These are phyloP conservation scores for Hydra vulgaris DNA, from an alignment of 30 jellyfish, hydroid and myxozoan genomes.

Conservation along the genomic window DNA sequence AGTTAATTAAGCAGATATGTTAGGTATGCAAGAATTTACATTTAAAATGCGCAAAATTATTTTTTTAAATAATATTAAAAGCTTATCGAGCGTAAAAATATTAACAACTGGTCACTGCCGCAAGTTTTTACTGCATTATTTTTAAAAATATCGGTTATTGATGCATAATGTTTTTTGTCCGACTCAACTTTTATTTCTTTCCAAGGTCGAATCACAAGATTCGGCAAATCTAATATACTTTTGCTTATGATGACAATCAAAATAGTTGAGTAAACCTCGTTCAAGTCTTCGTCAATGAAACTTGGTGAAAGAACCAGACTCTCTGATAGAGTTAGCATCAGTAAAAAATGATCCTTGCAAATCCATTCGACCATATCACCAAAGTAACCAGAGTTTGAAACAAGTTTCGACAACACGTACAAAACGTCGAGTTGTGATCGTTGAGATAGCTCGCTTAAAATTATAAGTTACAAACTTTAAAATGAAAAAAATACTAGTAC, in stretches of 20 bases:
- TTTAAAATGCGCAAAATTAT: too few relatives aligned
- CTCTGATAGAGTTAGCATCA: neutral
- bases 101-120: neutral
- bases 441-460: neutral
- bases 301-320: neutral
- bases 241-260: neutral
- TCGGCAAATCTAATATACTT: neutral
- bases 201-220: neutral
- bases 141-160: neutral
- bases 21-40: too few relatives aligned
- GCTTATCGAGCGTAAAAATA: neutral
- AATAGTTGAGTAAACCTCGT: neutral
- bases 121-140: neutral
- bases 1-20: too few relatives aligned
- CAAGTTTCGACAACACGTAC: neutral
- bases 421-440: neutral
- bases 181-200: neutral
- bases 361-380: constrained; percentile 8
- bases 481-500: too few relatives aligned
- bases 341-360: neutral
- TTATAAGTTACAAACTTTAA: neutral
- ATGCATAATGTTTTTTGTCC: neutral
- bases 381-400: neutral
- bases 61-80: too few relatives aligned
- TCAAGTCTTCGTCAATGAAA: neutral